Evolutionary conservation across 2,113 vertebrate genomes (phyloP), one percentile per base, ranked within the genome.

Genomic region (Bubalus kerabau): DNA sequence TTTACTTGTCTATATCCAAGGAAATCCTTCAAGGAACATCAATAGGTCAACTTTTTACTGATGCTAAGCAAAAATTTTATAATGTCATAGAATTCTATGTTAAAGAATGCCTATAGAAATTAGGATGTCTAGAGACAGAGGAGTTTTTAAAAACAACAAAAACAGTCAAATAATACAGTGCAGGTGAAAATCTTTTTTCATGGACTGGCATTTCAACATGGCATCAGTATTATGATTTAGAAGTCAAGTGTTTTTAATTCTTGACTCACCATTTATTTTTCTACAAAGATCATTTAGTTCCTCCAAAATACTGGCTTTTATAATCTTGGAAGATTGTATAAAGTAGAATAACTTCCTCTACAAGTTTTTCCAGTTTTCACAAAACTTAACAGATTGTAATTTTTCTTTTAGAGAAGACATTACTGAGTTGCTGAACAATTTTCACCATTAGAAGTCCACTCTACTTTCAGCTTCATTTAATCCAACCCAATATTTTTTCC

Each of bases 221-320:
- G 4, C 57, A 78, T 28, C 14, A 60, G 57, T 78, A 46, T 82
- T 40, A 23, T 81, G 74, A 92, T 40, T 96, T 95, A 92, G 28
- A 87, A 95, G 74, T 90, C 74, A 84, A 96, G 74, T 56, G 21
- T 30, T 97, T 97, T 97, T 60, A 96, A 92, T 94, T 97, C 32
- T 60, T 93, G 81, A 95, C 50, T 97, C 80, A 83, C 21, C 76
- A 30, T 52, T 89, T 89, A 76, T 90, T 96, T 96, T 97, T 88
- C 40, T 91, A 52, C 30, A 90, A 93, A 86, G 87, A 86, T 46
- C 57, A 85, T 78, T 87, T n/a, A 91, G 40, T 62, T 91, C 36
- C 91, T 94, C 60, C 54, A 86, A 96, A 95, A 95, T 5, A 60
- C 43, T 91, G 93, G 23, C 36, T 93, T 97, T 94, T 86, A 97